Evolutionary conservation across 2,797 vertebrate species (phyloP).

Genomic region (Myioborus miniatus): DNA sequence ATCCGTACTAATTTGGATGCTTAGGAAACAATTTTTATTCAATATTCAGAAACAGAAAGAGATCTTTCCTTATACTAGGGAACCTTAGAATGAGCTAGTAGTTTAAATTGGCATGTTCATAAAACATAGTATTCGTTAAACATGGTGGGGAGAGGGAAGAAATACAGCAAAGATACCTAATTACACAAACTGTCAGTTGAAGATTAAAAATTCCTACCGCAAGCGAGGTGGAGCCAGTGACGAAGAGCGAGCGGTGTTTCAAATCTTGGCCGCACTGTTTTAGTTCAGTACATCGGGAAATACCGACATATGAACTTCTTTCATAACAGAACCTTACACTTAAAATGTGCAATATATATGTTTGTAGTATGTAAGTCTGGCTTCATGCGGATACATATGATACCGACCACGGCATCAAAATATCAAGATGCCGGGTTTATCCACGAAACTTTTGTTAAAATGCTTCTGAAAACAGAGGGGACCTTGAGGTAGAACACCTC

Average conservation of each 20-base stretch:
- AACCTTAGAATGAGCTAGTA: not conserved
- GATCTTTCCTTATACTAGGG: not conserved
- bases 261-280: accelerated
- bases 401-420: not conserved
- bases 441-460: not conserved
- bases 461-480: not conserved
- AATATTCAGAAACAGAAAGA: not conserved
- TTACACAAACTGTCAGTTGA: accelerated
- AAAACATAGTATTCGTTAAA: not conserved
- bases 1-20: not conserved
- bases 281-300: not conserved
- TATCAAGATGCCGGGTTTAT: accelerated
- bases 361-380: not conserved
- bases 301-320: not conserved
- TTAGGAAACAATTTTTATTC: not conserved
- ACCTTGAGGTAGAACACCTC: not conserved
- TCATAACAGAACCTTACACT: too few relatives aligned
- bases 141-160: accelerated
- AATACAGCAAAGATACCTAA: not conserved
- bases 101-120: not conserved
- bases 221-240: not conserved
- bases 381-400: accelerated
- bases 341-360: accelerated
- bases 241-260: not conserved
- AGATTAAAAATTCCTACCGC: not conserved